Evolutionary conservation across 2,797 vertebrate species (phyloP), one percentile per base, ranked within the genome.

Genomic region (Eleutherodactylus coqui): DNA sequence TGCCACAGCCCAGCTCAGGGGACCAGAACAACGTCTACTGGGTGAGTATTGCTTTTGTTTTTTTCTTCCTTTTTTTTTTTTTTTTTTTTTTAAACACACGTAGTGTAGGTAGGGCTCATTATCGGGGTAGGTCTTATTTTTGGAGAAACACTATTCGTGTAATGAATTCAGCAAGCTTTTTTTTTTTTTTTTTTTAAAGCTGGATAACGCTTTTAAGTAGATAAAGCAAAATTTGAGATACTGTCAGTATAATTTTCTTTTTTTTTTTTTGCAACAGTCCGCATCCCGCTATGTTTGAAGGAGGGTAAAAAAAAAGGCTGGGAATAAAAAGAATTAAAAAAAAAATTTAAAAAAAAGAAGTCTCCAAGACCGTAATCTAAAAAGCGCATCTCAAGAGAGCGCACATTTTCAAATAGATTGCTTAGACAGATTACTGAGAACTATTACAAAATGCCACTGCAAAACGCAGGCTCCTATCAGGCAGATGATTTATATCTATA

Each of bases 371-470:
- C 24, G 27, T 45, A 67, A 81, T 69, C 45, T 67, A 47, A 34
- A 78, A 73, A 72, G 75, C 43, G 41, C 64, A 51, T 84, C 83
- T 76, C 75, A 77, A 34, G 73, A 84, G 82, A 76, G 75, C 55
- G 58, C 29, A 49, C 58, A 67, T 67, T 73, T 76, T 67, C 73
- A 80, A 41, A 62, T 36, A 86, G 78, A 73, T 80, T 38, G 41
- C 13, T 53, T 38, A 86, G 79, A 82, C 55, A 81, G 85, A 82
- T 86, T 82, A 86, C 69, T 3, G 49, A 69, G 85, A 67, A 53
- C 69, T 51, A 86, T 86, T 86, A 86, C 55, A 86, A 86, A 86
- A 76, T 67, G 84, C 67, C 84, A 75, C 51, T 62, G 53, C 55
- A 75, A 75, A 81, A 67, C 17, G 77, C 85, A 76, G 67, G 27